Base-by-base conservation (phyloP, 2,113 vertebrate species). In the Rhinichthys klamathensis region DNA sequence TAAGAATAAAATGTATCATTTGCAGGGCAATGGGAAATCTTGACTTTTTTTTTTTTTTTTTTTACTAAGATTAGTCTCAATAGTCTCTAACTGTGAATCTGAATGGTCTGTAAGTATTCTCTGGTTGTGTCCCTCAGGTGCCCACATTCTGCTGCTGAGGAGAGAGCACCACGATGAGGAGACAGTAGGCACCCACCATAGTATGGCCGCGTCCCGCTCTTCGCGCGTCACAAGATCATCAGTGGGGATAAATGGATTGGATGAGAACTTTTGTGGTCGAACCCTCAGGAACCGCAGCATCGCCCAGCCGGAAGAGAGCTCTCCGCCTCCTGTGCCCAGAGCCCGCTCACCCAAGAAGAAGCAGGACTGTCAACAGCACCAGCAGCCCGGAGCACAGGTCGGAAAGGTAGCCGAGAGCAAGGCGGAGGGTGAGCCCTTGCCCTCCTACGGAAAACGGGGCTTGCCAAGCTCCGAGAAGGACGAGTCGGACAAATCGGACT, bases 141-240 rank as follows among this genome's bases (percentile, higher is more conserved):
- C 95, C 95, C 95, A 92, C 87, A 86, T 94, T 93, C 91, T 94
- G 94, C 92, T 88, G 92, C 92, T 92, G 95, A 94, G 96, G 96
- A 97, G 96, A 94, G 96, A 92, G 97, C 96, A 96, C 95, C 97
- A 99, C 91, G 92, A 98, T 97, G 97, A 96, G 93, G 96, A 95
- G 95, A 94, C 95, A 94, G 93, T 98, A 98, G 97, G 96, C 96
- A 95, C 92, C 95, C 93, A 96, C 97, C 97, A 93, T 98, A 98
- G 96, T 95, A 99, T 99, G 98, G 98, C 98, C 97, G 95, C 98
- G 95, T 97, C 97, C 95, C 97, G 98, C 95, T 98, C 98, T 94
- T 98, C 98, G 93, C 98, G 98, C 88, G 97, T 99, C 95, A 99
- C 98, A 96, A 98, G 98, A 97, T 99, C 98, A 96, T 99, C 97